phyloP scores from a whole-genome alignment of 2,113 vertebrate species.

The Pachyramphus minor region DNA sequence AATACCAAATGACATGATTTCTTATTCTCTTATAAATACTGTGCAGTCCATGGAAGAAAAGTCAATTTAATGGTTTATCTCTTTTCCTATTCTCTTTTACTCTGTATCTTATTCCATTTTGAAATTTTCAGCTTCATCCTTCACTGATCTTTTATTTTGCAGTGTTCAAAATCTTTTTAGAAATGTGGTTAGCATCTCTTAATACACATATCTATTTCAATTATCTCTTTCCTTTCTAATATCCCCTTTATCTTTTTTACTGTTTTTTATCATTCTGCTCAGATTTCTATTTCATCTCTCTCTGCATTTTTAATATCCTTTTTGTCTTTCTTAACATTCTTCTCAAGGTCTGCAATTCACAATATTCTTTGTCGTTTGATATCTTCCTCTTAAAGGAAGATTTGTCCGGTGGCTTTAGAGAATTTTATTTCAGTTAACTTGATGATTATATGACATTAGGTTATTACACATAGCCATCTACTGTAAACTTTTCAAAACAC shows the following conservation, averaged over 20 bases:
- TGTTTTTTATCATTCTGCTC: slow-evolving; percentile 28
- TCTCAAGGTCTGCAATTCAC: background rate
- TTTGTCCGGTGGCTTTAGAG: background rate
- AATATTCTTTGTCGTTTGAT: background rate
- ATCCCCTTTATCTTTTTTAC: slow-evolving; percentile 11
- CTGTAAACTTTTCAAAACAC: background rate
- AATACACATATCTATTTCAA: background rate
- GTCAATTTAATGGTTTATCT: slow-evolving; percentile 16
- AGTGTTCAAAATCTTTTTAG: background rate
- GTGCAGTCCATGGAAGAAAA: slow-evolving; percentile 1
- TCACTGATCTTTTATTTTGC: slow-evolving; percentile 4
- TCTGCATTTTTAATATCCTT: slow-evolving; percentile 45
- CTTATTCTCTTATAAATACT: slow-evolving; percentile 7
- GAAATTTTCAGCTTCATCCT: slow-evolving; percentile 22
- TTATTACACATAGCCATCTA: background rate
- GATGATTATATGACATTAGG: background rate
- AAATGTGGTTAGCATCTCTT: background rate
- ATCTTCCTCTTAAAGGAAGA: background rate
- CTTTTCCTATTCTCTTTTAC: background rate
- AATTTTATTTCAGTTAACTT: slow-evolving; percentile 12
- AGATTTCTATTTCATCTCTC: background rate
- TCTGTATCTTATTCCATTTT: background rate
- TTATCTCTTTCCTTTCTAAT: slow-evolving; percentile 33
- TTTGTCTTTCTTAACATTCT: background rate
- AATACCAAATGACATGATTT: background rate